Evolutionary conservation across 2,888 invertebrate species (phyloP), one percentile per base, ranked within the genome.

Genomic region (Phengaris alcon): DNA sequence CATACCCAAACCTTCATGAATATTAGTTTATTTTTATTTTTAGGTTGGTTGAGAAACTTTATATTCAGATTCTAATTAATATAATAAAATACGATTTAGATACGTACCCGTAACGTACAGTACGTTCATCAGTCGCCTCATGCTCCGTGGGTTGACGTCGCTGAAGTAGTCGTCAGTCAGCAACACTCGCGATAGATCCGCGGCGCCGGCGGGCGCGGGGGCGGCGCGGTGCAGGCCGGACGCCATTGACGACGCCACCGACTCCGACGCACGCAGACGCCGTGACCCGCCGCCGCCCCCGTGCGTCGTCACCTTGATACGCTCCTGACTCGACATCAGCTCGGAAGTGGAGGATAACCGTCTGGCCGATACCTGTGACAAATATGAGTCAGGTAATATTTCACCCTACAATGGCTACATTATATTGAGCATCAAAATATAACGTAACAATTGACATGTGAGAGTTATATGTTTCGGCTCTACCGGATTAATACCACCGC

Each of bases 101-200:
- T 15, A 75, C 82, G 85, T 82, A 97, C 97, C 98, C 77, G 99
- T 99, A 75, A 99, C 97, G 84, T 99, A 99, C 75, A 99, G 97
- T 77, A 99, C 98, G 90, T 99, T 99, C 98, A 99, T 98, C 46
- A 99, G 94, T 75, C 99, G 94, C 78, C 98, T 94, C 98, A 99
- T 98, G 83, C 98, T 98, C 72, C 99, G 94, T 0, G 99, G 99
- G 93, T 99, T 99, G 79, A 99, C 98, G 88, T 99, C 99, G 83
- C 98, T 99, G 90, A 99, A 99, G 94, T 99, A 99, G 89, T 99
- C 99, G 85, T 99, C 99, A 0, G 99, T 99, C 35, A 98, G 95
- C 80, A 99, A 94, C 93, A 98, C 98, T 82, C 97, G 96, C 68
- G 97, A 93, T 48, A 95, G 84, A 80, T 90, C 94, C 68, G 96